Percentiles rank a stretch among this genome's conserved stretches.
Conservation (phyloP, 2,888 invertebrate genomes). For the Helicoverpa assulta region DNA sequence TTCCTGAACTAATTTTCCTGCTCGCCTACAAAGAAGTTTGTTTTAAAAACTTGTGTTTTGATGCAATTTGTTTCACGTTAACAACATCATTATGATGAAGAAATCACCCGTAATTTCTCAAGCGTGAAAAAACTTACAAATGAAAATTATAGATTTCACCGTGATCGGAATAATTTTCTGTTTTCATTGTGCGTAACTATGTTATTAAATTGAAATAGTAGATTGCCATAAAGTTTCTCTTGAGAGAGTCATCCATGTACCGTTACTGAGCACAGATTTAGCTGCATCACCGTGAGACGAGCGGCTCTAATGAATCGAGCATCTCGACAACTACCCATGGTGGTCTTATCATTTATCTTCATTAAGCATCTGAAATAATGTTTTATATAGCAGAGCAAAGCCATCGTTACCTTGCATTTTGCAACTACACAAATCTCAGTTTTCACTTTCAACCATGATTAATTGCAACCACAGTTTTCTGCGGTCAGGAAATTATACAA, state of each 20-base stretch:
- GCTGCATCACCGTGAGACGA: slow-evolving; percentile 43
- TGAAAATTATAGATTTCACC: slow-evolving; percentile 34
- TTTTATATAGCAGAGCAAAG: slow-evolving; percentile 17
- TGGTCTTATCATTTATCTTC: slow-evolving; percentile 45
- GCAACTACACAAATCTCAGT: slow-evolving; percentile 17
- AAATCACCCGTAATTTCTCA: slow-evolving; percentile 17
- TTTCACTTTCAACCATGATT: slow-evolving; percentile 17
- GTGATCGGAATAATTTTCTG: slow-evolving; percentile 29
- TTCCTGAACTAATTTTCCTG: slow-evolving; percentile 44
- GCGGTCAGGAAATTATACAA: slow-evolving; percentile 24
- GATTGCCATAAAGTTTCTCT: slow-evolving; percentile 47
- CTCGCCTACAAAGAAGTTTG: neutral
- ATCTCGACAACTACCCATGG: slow-evolving; percentile 15
- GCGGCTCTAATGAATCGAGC: slow-evolving; percentile 18
- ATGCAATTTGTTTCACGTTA: slow-evolving; percentile 4
- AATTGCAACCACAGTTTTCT: neutral
- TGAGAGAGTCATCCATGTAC: slow-evolving; percentile 25
- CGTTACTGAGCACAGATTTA: slow-evolving; percentile 53
- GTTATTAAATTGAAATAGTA: slow-evolving; percentile 42
- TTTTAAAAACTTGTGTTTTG: slow-evolving; percentile 3
- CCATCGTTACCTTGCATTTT: slow-evolving; percentile 24
- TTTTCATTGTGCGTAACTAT: slow-evolving; percentile 38
- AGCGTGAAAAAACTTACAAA: slow-evolving; percentile 20
- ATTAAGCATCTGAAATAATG: slow-evolving; percentile 30
- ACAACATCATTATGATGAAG: slow-evolving; percentile 4